phyloP scores from a whole-genome alignment of 2,113 vertebrate genomes.

The Hyperopisus bebe region DNA sequence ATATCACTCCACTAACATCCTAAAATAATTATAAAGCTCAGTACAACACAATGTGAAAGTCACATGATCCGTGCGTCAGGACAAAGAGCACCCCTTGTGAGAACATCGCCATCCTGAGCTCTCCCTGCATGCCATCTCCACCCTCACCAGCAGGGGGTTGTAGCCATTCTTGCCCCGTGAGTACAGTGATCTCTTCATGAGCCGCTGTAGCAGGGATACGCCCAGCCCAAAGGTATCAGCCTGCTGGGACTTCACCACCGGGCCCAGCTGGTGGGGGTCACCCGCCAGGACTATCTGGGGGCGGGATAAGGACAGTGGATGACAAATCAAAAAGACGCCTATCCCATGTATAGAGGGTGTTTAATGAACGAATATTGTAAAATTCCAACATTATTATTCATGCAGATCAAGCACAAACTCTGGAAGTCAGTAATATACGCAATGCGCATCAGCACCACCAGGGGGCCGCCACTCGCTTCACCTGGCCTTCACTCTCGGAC shows the following conservation, averaged over 20 bases:
- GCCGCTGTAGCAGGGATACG: conserved; percentile 78
- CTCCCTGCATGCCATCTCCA: background rate
- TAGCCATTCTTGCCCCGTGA: conserved; percentile 71
- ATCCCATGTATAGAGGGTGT: background rate
- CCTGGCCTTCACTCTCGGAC: conserved; percentile 81
- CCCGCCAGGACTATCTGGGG: conserved; percentile 80
- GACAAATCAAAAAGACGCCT: background rate
- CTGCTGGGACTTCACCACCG: conserved; percentile 77
- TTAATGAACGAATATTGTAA: background rate
- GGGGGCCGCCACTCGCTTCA: conserved; percentile 34
- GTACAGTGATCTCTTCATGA: conserved; percentile 73
- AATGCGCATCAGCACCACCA: background rate
- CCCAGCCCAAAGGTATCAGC: conserved; percentile 75
- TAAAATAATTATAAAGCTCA: background rate
- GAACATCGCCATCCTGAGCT: background rate
- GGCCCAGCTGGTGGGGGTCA: conserved; percentile 88
- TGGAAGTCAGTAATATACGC: background rate
- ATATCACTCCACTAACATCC: background rate
- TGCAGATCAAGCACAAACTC: background rate
- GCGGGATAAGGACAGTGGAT: background rate
- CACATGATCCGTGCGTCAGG: background rate
- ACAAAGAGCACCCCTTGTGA: background rate
- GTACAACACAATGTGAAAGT: background rate
- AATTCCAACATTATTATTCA: background rate
- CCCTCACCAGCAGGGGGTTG: conserved; percentile 81